Base-by-base conservation (phyloP, 1,140 invertebrate species). In the Drosophila setifemur region DNA sequence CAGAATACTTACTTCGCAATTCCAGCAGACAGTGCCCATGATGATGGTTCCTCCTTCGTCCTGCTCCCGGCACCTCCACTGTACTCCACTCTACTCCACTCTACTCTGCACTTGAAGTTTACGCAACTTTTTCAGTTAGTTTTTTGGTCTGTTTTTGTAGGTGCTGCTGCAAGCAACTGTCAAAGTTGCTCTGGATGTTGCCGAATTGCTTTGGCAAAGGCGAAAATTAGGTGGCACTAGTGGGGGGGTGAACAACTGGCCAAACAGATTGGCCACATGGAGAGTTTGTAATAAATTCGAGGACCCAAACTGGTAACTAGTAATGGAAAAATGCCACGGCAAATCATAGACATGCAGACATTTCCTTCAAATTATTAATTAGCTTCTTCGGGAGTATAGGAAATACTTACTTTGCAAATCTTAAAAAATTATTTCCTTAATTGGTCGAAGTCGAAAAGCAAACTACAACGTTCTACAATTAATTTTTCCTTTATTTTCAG, bases 121-220 rank as follows among this genome's bases (percentile, higher is more conserved):
- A 73, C 68, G 60, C 73, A 82, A 82, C 73, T 82, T 74, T 76
- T 76, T 63, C 73, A 37, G 37, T 55, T 75, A 61, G 37, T 73
- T 66, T n/a, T 57, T 48, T 60, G 25, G 39, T 44, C 43, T 35
- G 54, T 53, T 57, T 54, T 25, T 57, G 48, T 60, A 73, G 73
- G 78, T 73, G 79, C 76, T 73, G 79, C 76, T 67, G 68, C 61
- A 4, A 49, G 48, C 39, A 70, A 74, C 79, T 78, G 79, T 71
- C 79, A 85, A 85, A 85, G 42, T 83, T 67, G 25, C 63, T n/a
- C n/a, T 67, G 39, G 64, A 78, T 48, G 58, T 73, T 43, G 48
- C 67, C 18, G 49, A 68, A 70, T 44, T 68, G 35, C 63, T 70
- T 67, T 5, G 21, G 6, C 42, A 43, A 57, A 29, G 23, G 18